These are phyloP conservation scores for Argyra leucocephala DNA, from an alignment of 2,888 invertebrate genomes.

Conservation along the genomic window DNA sequence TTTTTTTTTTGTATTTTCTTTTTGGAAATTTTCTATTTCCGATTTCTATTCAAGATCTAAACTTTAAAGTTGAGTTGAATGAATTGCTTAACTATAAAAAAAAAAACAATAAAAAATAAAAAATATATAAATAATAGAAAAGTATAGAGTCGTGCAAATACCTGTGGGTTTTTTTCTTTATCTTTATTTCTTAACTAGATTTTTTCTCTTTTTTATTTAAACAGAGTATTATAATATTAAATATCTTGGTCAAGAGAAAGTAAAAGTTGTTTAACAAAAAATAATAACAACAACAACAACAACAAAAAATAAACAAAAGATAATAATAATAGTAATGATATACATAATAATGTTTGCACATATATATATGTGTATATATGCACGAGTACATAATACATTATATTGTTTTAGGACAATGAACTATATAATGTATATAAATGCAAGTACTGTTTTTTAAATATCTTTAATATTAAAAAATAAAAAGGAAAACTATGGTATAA, in stretches of 20 bases:
- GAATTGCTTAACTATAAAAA: not conserved
- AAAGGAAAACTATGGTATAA: no score
- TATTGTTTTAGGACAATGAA: not conserved
- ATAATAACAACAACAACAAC: not conserved
- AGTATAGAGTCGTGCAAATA: not conserved
- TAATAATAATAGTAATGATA: not conserved
- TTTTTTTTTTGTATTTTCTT: not conserved
- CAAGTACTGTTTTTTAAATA: no score
- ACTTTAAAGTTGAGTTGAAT: not conserved
- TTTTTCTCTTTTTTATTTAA: not conserved
- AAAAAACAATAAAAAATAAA: not conserved
- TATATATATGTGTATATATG: not conserved
- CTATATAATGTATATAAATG: not conserved
- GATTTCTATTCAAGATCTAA: not conserved
- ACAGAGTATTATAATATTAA: not conserved
- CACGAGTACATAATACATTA: not conserved
- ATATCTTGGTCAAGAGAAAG: constrained; percentile 4
- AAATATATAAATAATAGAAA: no score
- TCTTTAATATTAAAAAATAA: no score
- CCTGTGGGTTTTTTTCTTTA: not conserved
- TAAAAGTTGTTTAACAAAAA: not conserved
- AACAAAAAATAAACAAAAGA: not conserved
- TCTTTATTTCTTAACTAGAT: not conserved
- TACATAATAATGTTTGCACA: not conserved
- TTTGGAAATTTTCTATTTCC: not conserved